A percentile compares a stretch with the other conserved stretches of the same genome.
Conservation (phyloP, 2,113 vertebrate genomes). For the Eurystomus gularis region DNA sequence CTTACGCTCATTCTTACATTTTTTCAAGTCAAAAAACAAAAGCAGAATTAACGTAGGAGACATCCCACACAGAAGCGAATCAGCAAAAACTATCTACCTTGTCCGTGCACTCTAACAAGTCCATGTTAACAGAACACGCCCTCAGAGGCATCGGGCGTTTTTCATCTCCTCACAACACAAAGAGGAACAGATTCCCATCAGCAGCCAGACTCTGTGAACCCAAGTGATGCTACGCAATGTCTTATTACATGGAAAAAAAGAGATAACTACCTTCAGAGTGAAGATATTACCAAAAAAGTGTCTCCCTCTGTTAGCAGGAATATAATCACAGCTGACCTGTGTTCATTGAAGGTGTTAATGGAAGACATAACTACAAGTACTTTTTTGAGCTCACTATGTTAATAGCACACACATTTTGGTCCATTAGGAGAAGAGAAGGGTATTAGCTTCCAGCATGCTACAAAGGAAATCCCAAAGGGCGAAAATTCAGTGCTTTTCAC, state of each 20-base stretch:
- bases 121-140: background rate
- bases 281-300: background rate
- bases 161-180: background rate
- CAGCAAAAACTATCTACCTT: background rate
- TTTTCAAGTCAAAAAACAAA: background rate
- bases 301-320: background rate
- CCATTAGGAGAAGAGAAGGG: background rate
- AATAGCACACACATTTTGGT: conserved; percentile 3
- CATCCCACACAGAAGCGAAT: background rate
- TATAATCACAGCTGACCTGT: background rate
- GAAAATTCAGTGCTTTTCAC: background rate
- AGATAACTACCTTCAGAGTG: background rate
- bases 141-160: background rate
- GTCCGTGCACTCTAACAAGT: background rate
- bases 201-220: background rate
- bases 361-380: background rate
- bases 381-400: background rate
- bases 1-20: background rate
- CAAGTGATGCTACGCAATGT: background rate
- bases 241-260: background rate
- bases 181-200: background rate
- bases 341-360: background rate
- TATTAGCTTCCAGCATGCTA: background rate
- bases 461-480: background rate
- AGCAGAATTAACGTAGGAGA: background rate